Base-by-base conservation (phyloP, 2,888 invertebrate genomes). In the Melanchra persicariae region DNA sequence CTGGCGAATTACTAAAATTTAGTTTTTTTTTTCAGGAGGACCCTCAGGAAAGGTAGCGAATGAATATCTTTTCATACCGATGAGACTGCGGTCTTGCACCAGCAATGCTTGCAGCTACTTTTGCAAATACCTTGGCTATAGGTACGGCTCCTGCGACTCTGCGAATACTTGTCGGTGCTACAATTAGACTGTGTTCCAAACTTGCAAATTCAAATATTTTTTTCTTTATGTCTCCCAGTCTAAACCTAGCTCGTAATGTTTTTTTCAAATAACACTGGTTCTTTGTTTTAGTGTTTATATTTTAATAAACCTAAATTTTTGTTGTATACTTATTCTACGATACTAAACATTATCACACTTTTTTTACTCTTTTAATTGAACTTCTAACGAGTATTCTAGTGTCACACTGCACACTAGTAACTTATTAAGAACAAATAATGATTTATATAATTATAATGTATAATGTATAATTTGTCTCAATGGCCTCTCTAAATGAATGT, bases 101-200 rank as follows among this genome's bases (percentile, higher is more conserved):
- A 54, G 26, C 8, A 47, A 68, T 6, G 51, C 52, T 9, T 83
- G 82, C 26, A 61, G 78, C 15, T 69, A 60, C 10, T n/a, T 71
- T n/a, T 83, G 82, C n/a, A 67, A 62, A 19, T 51, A 71, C n/a
- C 67, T 74, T 15, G 82, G 82, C 22, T 83, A 69, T 51, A 84
- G 37, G 7, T 81, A 77, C 22, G 82, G 82, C 1, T n/a, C 59
- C 1, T 82, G 82, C 45, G 5, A 67, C 9, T 45, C 43, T 30
- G 37, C 79, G 5, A 57, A 63, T 0, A 72, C 66, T 0, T 82
- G 82, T 52, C 84, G 26, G 2, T 78, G 77, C 26, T 64, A 52
- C 43, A 58, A 2, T 19, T 81, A 81, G 4, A 49, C 9, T 26
- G 34, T 17, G 17, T 22, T 59, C 22, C 15, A 45, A 58, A 17